Evolutionary conservation across 2,113 vertebrate species (phyloP).

Genomic region (Chionomys nivalis): DNA sequence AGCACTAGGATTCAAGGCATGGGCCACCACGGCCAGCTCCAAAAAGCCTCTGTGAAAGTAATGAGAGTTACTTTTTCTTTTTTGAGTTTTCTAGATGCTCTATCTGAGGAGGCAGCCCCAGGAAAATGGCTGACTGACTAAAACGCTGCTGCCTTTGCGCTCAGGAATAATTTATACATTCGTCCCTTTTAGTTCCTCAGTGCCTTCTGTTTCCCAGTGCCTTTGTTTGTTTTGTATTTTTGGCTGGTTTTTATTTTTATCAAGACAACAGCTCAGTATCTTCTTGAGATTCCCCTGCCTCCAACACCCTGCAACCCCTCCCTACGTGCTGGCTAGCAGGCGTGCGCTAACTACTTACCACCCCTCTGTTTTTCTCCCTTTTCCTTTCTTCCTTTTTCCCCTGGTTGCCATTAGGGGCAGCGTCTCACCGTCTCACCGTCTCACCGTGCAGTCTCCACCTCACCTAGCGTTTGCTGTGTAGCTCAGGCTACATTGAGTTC

Average conservation of each 20-base stretch:
- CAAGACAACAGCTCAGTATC: too few relatives aligned
- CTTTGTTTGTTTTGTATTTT: not conserved
- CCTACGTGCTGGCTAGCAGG: too few relatives aligned
- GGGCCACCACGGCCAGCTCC: not conserved
- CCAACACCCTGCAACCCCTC: not conserved
- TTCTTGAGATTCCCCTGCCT: not conserved
- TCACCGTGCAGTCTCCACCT: not conserved
- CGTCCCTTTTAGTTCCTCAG: slow-evolving; percentile 20
- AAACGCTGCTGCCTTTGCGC: not conserved
- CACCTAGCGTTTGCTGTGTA: not conserved
- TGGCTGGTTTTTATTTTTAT: not conserved
- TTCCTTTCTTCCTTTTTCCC: not conserved
- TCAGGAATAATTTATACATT: slow-evolving; percentile 37
- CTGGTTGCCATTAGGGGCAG: not conserved
- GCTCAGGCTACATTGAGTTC: too few relatives aligned
- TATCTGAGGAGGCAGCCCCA: not conserved
- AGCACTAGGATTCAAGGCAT: not conserved
- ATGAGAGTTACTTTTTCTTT: not conserved
- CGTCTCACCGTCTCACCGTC: too few relatives aligned
- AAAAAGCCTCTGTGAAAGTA: not conserved
- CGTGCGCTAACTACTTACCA: too few relatives aligned
- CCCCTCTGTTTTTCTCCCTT: not conserved
- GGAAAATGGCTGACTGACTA: not conserved
- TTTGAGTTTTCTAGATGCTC: slow-evolving; percentile 21
- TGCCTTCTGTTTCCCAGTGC: not conserved